These are phyloP conservation scores for Rhabdomys pumilio DNA, from an alignment of 2,797 vertebrate species.

Conservation along the genomic window DNA sequence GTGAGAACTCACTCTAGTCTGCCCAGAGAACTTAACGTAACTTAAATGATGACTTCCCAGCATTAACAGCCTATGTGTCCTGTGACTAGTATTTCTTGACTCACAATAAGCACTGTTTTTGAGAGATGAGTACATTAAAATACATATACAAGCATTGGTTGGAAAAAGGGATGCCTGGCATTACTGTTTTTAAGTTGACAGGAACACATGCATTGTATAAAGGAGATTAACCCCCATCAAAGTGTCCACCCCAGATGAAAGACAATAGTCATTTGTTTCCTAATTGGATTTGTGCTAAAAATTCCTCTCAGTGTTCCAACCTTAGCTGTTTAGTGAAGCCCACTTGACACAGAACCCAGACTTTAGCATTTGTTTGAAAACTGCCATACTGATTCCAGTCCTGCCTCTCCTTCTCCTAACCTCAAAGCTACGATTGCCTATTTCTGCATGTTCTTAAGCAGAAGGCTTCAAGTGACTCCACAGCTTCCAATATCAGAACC, in stretches of 20 bases:
- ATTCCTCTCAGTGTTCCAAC: neutral
- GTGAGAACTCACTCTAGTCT: neutral
- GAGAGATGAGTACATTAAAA: neutral
- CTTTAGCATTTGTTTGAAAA: constrained; percentile 24
- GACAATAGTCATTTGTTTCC: neutral
- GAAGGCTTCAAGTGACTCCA: neutral
- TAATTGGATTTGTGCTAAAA: neutral
- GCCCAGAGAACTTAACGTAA: neutral
- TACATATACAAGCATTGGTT: accelerated
- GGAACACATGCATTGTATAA: neutral
- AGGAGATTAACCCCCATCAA: neutral
- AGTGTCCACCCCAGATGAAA: neutral
- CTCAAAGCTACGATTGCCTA: neutral
- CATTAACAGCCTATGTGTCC: accelerated
- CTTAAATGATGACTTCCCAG: neutral
- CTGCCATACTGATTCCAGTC: neutral
- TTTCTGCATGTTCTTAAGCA: neutral
- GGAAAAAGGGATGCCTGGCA: neutral
- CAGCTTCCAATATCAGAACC: neutral
- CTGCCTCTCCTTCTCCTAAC: neutral
- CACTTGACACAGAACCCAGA: neutral
- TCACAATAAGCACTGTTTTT: neutral
- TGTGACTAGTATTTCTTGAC: neutral
- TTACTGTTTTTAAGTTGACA: neutral
- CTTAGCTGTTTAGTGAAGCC: neutral